Percentiles rank a stretch among this genome's conserved stretches.
Evolutionary conservation across 2,113 vertebrate species (phyloP).

Genomic region (Amia ocellicauda): DNA sequence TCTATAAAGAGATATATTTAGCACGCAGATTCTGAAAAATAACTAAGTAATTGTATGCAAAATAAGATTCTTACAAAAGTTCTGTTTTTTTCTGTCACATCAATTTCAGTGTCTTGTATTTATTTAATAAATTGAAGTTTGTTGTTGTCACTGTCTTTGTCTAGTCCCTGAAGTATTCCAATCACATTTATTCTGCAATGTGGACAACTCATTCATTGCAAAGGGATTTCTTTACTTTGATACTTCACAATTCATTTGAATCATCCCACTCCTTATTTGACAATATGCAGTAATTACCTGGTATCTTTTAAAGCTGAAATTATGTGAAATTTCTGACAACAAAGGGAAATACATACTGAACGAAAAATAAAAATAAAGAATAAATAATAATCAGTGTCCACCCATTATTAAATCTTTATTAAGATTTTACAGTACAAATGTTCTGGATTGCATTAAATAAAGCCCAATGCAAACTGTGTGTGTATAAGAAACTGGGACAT

Average conservation of each 20-base stretch:
- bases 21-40: no score
- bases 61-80: no score
- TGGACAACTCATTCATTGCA: conserved; percentile 62
- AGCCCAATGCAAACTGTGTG: no score
- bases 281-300: conserved; percentile 68
- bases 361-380: conserved; percentile 1
- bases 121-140: conserved; percentile 45
- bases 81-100: no score
- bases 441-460: no score
- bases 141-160: conserved; percentile 56
- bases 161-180: conserved; percentile 58
- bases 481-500: no score
- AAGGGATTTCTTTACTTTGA: conserved; percentile 61
- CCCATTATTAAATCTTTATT: no score
- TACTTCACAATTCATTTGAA: conserved; percentile 68
- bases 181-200: conserved; percentile 62
- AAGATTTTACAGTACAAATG: no score
- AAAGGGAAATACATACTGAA: conserved; percentile 25
- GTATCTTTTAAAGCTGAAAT: conserved; percentile 52
- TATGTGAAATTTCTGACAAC: conserved; percentile 62
- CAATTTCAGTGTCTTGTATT: conserved; percentile 48
- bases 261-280: conserved; percentile 64
- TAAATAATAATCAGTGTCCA: no score
- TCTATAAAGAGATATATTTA: no score
- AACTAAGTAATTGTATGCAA: no score